Base-by-base conservation (phyloP, 2,888 invertebrate species). In the Meiosimyza platycephala region DNA sequence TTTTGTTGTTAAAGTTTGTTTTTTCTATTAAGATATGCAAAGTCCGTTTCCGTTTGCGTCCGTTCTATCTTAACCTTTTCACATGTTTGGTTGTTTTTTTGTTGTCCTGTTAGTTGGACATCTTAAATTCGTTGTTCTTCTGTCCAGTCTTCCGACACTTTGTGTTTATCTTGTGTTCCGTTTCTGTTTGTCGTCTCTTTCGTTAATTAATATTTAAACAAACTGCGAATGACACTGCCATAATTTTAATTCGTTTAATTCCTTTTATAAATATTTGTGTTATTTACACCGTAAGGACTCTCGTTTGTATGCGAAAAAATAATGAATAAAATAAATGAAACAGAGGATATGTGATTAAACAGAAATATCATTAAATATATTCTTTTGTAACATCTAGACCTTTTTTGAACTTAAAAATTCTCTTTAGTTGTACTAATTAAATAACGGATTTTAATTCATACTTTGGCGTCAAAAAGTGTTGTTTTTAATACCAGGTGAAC, bases 121-220 rank as follows among this genome's bases (percentile, higher is more conserved):
- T 54, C 13, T 54, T 9, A 40, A 40, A 40, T 40, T 54, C 18
- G 33, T 66, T 54, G 12, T 18, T 22, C 13, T 18, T 11, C 9
- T 51, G 0, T 12, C 51, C 18, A 12, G 13, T 50, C 5, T 6
- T 13, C 13, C 18, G 18, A 13, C 47, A 6, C 12, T 64, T 50
- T 50, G 48, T 51, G 6, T 47, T 51, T 51, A 15, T 48, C 51
- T 64, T n/a, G 51, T 28, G 40, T 57, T 57, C 7, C 18, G 33
- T 40, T 22, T 48, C 22, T 47, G 13, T 48, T 22, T 59, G 48
- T 6, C 28, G 57, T 57, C 48, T 40, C 68, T 68, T 68, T 68
- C 59, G 57, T 51, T 64, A 64, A 64, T 64, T 50, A 64, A 64
- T 64, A 64, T 64, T 64, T 64, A 64, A 22, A 18, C 51, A 64